A percentile compares a stretch with the other conserved stretches of the same genome.
Evolutionary conservation across 2,797 vertebrate genomes (phyloP).

Genomic region (Takifugu rubripes): DNA sequence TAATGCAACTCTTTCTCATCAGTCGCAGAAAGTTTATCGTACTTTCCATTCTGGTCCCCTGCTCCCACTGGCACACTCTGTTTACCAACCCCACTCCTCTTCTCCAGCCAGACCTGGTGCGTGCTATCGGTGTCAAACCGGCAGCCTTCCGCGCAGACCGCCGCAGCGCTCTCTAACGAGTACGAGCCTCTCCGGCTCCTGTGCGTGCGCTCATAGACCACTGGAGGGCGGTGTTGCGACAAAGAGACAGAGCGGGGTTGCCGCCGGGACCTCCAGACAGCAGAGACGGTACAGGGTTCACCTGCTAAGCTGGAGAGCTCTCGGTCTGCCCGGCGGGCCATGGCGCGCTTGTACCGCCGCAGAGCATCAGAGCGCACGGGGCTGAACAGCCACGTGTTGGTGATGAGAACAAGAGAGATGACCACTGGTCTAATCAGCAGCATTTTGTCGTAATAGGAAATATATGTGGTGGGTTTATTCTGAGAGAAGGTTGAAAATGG

Average conservation of each 20-base stretch:
- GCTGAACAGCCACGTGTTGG: conserved; percentile 70
- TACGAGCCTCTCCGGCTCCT: conserved; percentile 38
- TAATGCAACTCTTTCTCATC: background rate
- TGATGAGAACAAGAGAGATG: conserved; percentile 47
- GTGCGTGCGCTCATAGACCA: conserved; percentile 65
- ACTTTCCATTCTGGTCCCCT: background rate
- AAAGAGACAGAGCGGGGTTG: conserved; percentile 55
- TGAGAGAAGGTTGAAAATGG: too few relatives aligned
- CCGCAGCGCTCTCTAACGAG: conserved; percentile 32
- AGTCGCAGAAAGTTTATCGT: background rate
- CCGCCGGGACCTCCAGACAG: conserved; percentile 61
- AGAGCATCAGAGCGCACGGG: conserved; percentile 60
- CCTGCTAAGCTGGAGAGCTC: conserved; percentile 59
- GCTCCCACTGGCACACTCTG: conserved; percentile 1
- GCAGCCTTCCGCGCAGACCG: conserved; percentile 53
- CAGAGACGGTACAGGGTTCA: conserved; percentile 79
- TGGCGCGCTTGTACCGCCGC: conserved; percentile 61
- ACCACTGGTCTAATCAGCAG: conserved; percentile 72
- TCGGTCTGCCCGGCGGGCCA: conserved; percentile 64
- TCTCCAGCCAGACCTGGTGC: conserved; percentile 15
- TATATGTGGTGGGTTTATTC: too few relatives aligned
- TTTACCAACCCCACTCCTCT: conserved; percentile 9
- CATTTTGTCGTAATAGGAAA: conserved; percentile 49
- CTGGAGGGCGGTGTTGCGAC: conserved; percentile 76
- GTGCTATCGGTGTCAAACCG: conserved; percentile 41